phyloP scores from a whole-genome alignment of 2,888 invertebrate species.

The Scaptodrosophila latifasciaeformis region DNA sequence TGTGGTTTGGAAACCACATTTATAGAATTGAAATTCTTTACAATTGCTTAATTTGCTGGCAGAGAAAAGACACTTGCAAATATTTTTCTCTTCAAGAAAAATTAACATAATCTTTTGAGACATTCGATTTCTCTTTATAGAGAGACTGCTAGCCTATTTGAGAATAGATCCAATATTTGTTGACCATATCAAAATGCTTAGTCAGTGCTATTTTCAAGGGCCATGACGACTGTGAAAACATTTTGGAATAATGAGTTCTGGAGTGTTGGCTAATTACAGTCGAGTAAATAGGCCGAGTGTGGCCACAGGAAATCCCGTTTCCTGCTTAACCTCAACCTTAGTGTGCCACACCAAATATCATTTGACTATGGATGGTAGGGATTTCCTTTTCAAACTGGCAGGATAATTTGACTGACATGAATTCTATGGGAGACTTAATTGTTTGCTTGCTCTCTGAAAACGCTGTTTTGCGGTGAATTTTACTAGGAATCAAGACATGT shows the following conservation, averaged over 20 bases:
- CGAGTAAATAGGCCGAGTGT: constrained; percentile 19
- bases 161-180: too few relatives aligned
- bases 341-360: constrained; percentile 1
- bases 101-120: too few relatives aligned
- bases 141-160: too few relatives aligned
- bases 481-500: constrained; percentile 2
- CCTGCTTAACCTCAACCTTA: constrained; percentile 40
- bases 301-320: constrained; percentile 66
- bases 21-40: too few relatives aligned
- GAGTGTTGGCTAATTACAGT: constrained; percentile 42
- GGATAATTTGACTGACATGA: constrained; percentile 37
- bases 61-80: background rate
- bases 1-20: too few relatives aligned
- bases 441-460: constrained; percentile 3
- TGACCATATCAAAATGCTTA: constrained; percentile 25
- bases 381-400: constrained; percentile 41
- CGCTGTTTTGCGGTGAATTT: constrained; percentile 2
- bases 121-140: too few relatives aligned
- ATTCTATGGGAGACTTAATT: constrained; percentile 10
- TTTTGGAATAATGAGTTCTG: too few relatives aligned
- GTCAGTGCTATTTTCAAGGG: constrained; percentile 34
- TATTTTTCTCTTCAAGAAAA: background rate
- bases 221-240: constrained; percentile 40
- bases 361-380: constrained; percentile 1
- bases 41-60: background rate